These are phyloP conservation scores for Archivesica marissinica DNA, from an alignment of 1,140 invertebrate genomes.

Conservation along the genomic window DNA sequence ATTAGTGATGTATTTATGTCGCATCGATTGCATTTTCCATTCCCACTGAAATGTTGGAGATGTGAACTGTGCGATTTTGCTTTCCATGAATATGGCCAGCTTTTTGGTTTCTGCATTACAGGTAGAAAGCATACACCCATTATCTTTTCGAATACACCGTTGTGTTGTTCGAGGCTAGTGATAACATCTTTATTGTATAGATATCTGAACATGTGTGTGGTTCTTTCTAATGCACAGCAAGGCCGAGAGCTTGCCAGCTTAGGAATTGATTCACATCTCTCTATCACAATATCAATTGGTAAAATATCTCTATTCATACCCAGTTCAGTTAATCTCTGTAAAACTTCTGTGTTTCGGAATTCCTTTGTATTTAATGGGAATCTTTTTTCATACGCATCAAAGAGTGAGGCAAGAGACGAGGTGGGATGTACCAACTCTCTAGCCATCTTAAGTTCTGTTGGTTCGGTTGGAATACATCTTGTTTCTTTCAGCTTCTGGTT, in stretches of 20 bases:
- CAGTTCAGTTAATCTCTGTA: slow-evolving; percentile 25
- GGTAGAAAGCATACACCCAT: not conserved
- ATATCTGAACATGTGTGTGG: slow-evolving; percentile 45
- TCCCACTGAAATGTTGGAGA: not conserved
- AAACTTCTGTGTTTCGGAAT: not conserved
- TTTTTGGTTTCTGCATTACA: not conserved
- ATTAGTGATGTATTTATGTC: not conserved
- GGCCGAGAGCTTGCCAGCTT: slow-evolving; percentile 13
- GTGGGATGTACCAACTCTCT: slow-evolving; percentile 22
- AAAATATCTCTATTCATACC: slow-evolving; percentile 65
- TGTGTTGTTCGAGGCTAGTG: not conserved
- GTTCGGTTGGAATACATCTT: slow-evolving; percentile 50
- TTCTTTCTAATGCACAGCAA: slow-evolving; percentile 23
- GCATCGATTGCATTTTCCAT: not conserved
- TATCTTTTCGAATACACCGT: not conserved
- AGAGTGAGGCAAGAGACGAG: not conserved
- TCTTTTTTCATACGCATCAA: slow-evolving; percentile 7
- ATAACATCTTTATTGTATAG: not conserved
- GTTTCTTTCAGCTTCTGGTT: not conserved
- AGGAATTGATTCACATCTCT: slow-evolving; percentile 59
- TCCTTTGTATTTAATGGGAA: not conserved
- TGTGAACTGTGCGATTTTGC: not conserved
- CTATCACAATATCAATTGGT: slow-evolving; percentile 42
- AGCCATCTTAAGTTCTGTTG: slow-evolving; percentile 18
- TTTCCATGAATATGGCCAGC: slow-evolving; percentile 37